phyloP scores from a whole-genome alignment of 2,797 vertebrate species.

The Lutjanus campechanus region DNA sequence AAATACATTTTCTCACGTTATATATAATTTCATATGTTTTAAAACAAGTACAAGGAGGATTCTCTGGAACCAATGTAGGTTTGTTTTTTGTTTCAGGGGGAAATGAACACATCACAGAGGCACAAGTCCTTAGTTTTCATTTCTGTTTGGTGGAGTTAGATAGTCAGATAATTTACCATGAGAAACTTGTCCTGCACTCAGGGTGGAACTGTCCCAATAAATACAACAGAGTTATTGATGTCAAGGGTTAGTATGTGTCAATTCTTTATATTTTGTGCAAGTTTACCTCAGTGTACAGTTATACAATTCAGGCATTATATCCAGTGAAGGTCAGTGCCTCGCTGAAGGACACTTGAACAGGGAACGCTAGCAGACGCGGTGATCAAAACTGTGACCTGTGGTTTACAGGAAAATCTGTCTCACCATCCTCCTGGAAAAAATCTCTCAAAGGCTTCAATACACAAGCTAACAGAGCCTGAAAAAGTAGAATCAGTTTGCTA shows the following conservation, averaged over 20 bases:
- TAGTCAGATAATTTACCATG: not conserved
- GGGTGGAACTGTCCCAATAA: conserved; percentile 4
- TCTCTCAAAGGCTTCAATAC: conserved; percentile 50
- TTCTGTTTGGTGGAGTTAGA: conserved; percentile 16
- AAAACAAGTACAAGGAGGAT: conserved; percentile 50
- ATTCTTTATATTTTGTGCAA: conserved; percentile 26
- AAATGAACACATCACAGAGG: conserved; percentile 20
- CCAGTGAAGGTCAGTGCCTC: conserved; percentile 32
- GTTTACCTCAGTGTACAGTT: conserved; percentile 38
- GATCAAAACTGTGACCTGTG: conserved; percentile 46
- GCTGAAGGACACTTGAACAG: conserved; percentile 69
- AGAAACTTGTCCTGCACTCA: conserved; percentile 6
- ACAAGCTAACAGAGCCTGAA: conserved; percentile 49
- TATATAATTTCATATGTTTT: conserved; percentile 77
- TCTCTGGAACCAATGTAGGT: not conserved
- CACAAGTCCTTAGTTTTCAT: conserved; percentile 9
- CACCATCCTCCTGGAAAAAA: conserved; percentile 4
- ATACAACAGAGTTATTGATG: conserved; percentile 12
- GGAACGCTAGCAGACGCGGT: conserved; percentile 17
- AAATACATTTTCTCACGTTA: conserved; percentile 40
- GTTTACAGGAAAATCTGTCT: conserved; percentile 21
- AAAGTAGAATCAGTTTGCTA: conserved; percentile 12
- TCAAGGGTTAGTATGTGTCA: conserved; percentile 1
- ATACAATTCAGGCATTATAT: conserved; percentile 12
- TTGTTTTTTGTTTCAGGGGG: conserved; percentile 2